These are phyloP conservation scores for Macrocentrus cingulum DNA, from an alignment of 1,140 invertebrate species.

Conservation along the genomic window DNA sequence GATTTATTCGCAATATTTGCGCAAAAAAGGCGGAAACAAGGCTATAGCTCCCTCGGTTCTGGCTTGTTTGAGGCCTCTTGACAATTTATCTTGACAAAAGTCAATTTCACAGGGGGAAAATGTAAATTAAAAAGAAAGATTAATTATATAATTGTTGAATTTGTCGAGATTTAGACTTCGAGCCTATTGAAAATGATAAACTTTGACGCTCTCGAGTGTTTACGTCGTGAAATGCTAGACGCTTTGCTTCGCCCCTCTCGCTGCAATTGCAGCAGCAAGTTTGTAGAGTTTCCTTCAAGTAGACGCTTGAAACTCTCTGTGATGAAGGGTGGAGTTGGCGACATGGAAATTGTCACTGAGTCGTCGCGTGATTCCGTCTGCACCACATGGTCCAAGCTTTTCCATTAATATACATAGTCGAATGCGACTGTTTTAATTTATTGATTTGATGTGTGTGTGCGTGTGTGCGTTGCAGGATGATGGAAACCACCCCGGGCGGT, in stretches of 20 bases:
- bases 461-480: constrained; percentile 36
- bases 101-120: no score
- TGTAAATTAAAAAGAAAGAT: not conserved
- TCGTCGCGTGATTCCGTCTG: constrained; percentile 9
- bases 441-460: not conserved
- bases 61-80: no score
- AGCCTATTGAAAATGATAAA: constrained; percentile 2
- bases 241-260: not conserved
- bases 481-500: constrained; percentile 39
- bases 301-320: constrained; percentile 17
- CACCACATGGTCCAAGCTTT: no score
- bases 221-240: constrained; percentile 20
- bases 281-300: constrained; percentile 16
- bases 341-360: constrained; percentile 20
- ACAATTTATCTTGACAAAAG: no score
- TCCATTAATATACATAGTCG: no score
- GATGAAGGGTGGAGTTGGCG: constrained; percentile 11
- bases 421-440: no score
- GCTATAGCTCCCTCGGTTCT: no score
- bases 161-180: not conserved
- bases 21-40: no score
- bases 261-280: not conserved
- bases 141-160: not conserved
- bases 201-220: constrained; percentile 16
- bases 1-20: no score